These are phyloP conservation scores for Clarias macrocephalus DNA, from an alignment of 2,113 vertebrate species.

Conservation along the genomic window DNA sequence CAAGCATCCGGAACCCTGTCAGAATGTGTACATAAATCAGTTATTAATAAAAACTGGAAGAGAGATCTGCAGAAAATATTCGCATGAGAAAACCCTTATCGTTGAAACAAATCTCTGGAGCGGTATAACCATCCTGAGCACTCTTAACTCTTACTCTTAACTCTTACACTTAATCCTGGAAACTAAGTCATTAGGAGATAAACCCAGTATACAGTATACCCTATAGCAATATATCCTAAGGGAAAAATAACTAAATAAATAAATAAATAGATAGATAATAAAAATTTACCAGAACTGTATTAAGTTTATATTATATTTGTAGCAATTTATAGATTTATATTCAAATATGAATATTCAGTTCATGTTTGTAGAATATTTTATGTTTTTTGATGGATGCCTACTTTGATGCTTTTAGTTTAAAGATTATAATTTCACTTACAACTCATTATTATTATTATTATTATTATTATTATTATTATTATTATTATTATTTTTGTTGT, in stretches of 20 bases:
- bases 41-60: background rate
- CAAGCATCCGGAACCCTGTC: constrained; percentile 95
- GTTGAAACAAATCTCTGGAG: background rate
- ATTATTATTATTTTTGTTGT: background rate
- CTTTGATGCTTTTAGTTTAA: background rate
- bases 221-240: background rate
- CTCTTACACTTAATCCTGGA: background rate
- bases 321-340: background rate
- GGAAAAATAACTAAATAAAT: too few relatives aligned
- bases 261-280: too few relatives aligned
- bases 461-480: background rate
- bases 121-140: too few relatives aligned
- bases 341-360: too few relatives aligned
- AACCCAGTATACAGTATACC: background rate
- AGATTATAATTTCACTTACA: background rate
- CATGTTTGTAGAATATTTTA: background rate
- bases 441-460: background rate
- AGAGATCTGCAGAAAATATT: background rate
- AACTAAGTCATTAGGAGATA: background rate
- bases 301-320: background rate
- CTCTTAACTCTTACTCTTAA: background rate
- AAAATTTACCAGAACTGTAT: background rate
- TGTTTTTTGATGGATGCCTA: background rate
- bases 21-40: background rate
- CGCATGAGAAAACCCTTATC: background rate